phyloP scores from a whole-genome alignment of 2,888 invertebrate genomes.

The Epinotia ramella region DNA sequence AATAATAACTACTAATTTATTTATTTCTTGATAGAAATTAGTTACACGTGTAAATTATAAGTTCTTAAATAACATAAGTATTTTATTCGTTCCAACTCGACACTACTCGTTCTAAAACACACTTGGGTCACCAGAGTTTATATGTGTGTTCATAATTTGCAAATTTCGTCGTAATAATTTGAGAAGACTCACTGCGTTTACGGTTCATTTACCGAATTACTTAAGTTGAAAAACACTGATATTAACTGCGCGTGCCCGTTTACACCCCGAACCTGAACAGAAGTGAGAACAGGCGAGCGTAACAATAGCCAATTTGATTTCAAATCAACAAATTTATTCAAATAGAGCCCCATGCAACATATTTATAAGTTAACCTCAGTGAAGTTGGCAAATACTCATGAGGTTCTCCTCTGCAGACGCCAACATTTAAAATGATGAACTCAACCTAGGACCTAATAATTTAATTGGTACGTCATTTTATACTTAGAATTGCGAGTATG shows the following conservation, averaged over 20 bases:
- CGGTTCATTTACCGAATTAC: not conserved
- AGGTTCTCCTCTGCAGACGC: not conserved
- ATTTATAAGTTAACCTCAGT: constrained; percentile 21
- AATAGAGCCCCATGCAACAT: not conserved
- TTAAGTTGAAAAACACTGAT: not conserved
- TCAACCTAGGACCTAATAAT: not conserved
- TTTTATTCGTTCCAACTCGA: no score
- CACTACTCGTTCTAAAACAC: not conserved
- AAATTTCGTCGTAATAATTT: constrained; percentile 10
- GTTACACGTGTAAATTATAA: no score
- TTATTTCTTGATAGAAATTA: no score
- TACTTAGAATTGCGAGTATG: no score
- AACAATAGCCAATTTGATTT: not conserved
- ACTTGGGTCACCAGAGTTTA: constrained; percentile 2
- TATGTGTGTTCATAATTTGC: constrained; percentile 6
- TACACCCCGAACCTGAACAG: no score
- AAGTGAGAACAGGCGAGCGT: not conserved
- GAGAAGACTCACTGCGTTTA: not conserved
- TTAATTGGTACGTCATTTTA: no score
- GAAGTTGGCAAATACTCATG: constrained; percentile 21
- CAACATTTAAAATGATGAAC: not conserved
- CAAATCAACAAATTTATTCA: not conserved
- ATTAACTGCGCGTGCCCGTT: not conserved
- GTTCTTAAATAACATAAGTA: no score
- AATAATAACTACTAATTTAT: no score